Percentiles rank a stretch among this genome's conserved stretches.
Evolutionary conservation across 1,140 invertebrate genomes (phyloP).

Genomic region (Nasonia longicornis): DNA sequence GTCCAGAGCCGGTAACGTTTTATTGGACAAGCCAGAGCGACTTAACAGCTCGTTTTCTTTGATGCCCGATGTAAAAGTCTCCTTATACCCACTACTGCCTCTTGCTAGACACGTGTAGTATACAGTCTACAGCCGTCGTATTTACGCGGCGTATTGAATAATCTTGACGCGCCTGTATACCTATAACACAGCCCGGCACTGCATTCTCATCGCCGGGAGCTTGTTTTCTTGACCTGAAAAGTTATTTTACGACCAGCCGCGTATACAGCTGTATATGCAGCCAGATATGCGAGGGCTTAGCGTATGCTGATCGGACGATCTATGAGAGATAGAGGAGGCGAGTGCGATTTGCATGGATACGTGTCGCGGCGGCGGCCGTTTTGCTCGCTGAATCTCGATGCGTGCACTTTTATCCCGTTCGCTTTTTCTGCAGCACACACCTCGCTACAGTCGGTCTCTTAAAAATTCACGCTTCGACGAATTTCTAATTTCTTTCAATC

Average conservation of each 20-base stretch:
- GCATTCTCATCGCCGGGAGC: neutral
- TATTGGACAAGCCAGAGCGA: slow-evolving; percentile 53
- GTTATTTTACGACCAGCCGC: neutral
- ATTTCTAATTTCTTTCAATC: no score
- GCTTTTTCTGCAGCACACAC: no score
- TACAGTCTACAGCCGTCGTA: neutral
- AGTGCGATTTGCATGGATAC: neutral
- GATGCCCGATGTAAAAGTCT: slow-evolving; percentile 47
- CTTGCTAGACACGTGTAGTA: neutral
- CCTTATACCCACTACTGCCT: neutral
- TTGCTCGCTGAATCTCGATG: neutral
- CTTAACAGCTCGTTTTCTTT: slow-evolving; percentile 59
- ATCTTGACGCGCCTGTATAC: neutral
- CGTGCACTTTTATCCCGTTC: neutral
- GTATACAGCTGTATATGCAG: neutral
- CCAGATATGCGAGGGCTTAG: neutral
- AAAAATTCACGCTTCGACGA: no score
- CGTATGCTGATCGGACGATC: neutral
- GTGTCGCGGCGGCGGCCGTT: neutral
- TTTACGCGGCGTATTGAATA: slow-evolving; percentile 14
- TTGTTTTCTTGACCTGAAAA: slow-evolving; percentile 19
- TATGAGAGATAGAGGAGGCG: neutral
- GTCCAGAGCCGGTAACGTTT: slow-evolving; percentile 46
- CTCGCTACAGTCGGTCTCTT: no score
- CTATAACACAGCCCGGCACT: neutral